Evolutionary conservation across 2,888 invertebrate genomes (phyloP).

Genomic region (Molanna angustata): DNA sequence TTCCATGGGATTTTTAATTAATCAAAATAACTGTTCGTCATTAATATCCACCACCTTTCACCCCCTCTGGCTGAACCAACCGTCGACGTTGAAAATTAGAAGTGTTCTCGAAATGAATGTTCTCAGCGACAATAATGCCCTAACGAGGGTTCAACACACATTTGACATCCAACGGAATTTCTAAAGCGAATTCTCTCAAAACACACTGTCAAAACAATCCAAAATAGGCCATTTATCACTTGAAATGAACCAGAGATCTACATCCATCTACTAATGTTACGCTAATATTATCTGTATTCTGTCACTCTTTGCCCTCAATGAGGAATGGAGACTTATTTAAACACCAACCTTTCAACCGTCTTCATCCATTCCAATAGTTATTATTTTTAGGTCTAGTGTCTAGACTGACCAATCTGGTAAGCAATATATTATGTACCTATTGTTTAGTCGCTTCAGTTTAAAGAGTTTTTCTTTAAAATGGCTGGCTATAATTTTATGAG

Average conservation of each 20-base stretch:
- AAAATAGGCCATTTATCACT: constrained; percentile 9
- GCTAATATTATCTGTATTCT: no score
- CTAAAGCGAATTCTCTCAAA: constrained; percentile 11
- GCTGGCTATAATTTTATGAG: no score
- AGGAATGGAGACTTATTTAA: no score
- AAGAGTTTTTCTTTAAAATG: no score
- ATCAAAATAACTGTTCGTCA: not conserved
- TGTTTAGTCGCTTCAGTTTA: no score
- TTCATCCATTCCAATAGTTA: no score
- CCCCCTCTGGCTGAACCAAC: not conserved
- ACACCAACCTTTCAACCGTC: no score
- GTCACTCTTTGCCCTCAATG: no score
- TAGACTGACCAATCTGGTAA: no score
- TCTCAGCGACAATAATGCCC: constrained; percentile 11
- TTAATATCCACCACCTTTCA: constrained; percentile 1
- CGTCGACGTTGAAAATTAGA: not conserved
- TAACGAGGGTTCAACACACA: constrained; percentile 13
- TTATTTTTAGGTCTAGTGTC: no score
- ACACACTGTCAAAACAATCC: constrained; percentile 7
- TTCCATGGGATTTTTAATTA: not conserved
- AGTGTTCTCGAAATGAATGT: constrained; percentile 6
- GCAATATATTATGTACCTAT: no score
- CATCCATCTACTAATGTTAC: no score
- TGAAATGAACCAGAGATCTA: not conserved
- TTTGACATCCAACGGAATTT: constrained; percentile 4